Percentiles rank a stretch among this genome's conserved stretches.
Conservation (phyloP, 1,140 invertebrate species). For the Galendromus occidentalis region DNA sequence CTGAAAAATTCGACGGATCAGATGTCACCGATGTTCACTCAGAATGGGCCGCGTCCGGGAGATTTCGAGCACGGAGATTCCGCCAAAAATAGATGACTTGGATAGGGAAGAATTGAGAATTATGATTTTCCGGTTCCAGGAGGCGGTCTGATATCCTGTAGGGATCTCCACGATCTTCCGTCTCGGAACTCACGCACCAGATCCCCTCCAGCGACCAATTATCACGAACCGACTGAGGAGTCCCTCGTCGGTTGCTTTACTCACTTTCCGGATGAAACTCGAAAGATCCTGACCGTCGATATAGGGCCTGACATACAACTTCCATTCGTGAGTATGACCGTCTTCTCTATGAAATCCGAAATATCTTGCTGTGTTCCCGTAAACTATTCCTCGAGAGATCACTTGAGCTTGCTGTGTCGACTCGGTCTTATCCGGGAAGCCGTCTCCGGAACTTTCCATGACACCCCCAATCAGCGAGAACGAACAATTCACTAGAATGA, state of each 20-base stretch:
- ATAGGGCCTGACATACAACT: neutral
- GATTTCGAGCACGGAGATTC: neutral
- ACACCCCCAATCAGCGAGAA: too few species aligned
- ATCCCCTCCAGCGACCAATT: neutral
- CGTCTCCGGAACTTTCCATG: too few species aligned
- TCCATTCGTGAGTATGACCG: slow-evolving; percentile 5
- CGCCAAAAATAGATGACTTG: neutral
- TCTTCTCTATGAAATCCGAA: neutral
- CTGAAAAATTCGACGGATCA: neutral
- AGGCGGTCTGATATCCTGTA: neutral
- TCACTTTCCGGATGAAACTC: neutral
- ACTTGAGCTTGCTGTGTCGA: too few species aligned
- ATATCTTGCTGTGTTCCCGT: neutral
- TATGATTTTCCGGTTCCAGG: neutral
- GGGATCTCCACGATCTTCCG: neutral
- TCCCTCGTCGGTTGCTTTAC: neutral
- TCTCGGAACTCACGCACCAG: neutral
- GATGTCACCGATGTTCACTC: neutral
- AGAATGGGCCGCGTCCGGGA: neutral
- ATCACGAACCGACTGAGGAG: neutral
- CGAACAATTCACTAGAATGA: too few species aligned
- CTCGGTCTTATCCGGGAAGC: too few species aligned
- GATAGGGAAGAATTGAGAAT: neutral
- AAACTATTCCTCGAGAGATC: neutral
- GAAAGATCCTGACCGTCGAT: neutral